Base-by-base conservation (phyloP, 2,888 invertebrate species). In the Caradrina kadenii region DNA sequence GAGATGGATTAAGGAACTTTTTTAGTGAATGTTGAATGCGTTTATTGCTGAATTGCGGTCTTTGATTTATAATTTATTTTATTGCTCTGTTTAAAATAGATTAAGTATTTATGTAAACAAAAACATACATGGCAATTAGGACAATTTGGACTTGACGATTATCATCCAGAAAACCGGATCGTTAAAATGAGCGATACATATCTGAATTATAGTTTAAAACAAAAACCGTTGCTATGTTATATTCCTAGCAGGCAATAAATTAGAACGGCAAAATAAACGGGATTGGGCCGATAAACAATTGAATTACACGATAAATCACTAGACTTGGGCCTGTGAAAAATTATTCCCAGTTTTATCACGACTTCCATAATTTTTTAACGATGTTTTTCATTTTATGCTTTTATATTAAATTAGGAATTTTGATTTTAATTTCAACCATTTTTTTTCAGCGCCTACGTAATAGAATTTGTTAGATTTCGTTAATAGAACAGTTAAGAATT, bases 291-390 rank as follows among this genome's bases (percentile, higher is more conserved):
- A 84, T 83, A 86, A 87, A 85, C 79, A 86, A 82, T 86, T 80
- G 77, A 76, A 82, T 83, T 82, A 82, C 73, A 73, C 69, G 69
- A 84, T 87, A 86, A 86, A 87, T 88, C 81, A 86, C 62, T 68
- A 71, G 69, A 69, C 59, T 76, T 69, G 56, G 53, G 53, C 52
- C 61, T 59, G 55, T 26, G 42, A 54, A 70, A 76, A 64, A 79
- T 72, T 76, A 59, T 66, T 79, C 53, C 45, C 52, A 80, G 77
- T 76, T 73, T 73, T 61, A 78, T 76, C 70, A 48, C 62, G 68
- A 69, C 35, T 54, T 67, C 22, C 49, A 69, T 68, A 6, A 67
- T 50, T 54, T 64, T 73, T 68, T 52, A 11, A 68, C 31, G 21
- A 35, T 35, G n/a, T 35, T 62, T 35, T 62, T 64, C 45, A 63